Base-by-base conservation (phyloP, 2,888 invertebrate species). In the Eurois occulta region DNA sequence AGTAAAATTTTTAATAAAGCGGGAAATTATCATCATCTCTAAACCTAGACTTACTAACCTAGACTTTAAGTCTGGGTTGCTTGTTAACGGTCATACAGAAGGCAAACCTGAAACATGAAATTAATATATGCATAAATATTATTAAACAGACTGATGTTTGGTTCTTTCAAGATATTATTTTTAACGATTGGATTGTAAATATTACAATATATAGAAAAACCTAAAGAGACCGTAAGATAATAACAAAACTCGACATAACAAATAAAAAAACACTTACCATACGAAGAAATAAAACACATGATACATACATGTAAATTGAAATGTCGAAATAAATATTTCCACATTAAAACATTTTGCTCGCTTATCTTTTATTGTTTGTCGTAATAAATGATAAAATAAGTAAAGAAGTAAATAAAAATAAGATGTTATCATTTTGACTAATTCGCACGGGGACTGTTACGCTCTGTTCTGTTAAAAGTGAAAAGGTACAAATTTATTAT, bases 341-440 rank as follows among this genome's bases (percentile, higher is more conserved):
- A 74, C 18, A 55, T 24, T 5, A 69, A 74, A 60, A 78, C 43
- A 75, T 78, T 78, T 38, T 2, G 66, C 24, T 28, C 24, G 18
- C 66, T 71, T 86, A 71, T 72, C 41, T 77, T 74, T 64, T 48
- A 73, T 28, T 72, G 52, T 85, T 46, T 60, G 48, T 75, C n/a
- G 43, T 38, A 69, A 72, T 72, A 77, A 72, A 71, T 38, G 58
- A 46, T 41, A 68, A 60, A 60, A 60, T n/a, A n/a, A n/a, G n/a
- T n/a, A n/a, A n/a, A n/a, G n/a, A n/a, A n/a, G n/a, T n/a, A n/a
- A n/a, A n/a, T 58, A 16, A 66, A 67, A 38, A n/a, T 4, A 32
- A 62, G 72, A 75, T 62, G 52, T 46, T 73, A 83, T 83, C 83
- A 46, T 16, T 21, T 43, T 72, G 72, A 82, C 43, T 52, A n/a